Base-by-base conservation (phyloP, 2,113 vertebrate species). In the Gadus chalcogrammus region DNA sequence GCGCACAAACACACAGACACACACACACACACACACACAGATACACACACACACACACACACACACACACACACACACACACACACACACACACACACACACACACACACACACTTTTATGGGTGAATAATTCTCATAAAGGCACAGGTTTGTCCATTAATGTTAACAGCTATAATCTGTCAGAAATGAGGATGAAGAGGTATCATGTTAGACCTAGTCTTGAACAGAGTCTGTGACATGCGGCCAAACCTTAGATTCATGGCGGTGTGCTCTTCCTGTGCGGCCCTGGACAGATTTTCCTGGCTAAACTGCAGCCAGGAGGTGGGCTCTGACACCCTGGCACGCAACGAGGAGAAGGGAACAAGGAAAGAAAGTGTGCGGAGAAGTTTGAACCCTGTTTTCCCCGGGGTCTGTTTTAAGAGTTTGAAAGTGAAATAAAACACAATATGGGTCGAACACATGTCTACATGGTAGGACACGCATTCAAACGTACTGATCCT, bases 271-370 rank as follows among this genome's bases (percentile, higher is more conserved):
- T 48, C 42, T 13, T 48, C 42, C 42, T 48, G 42, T 12, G 9
- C 42, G 42, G 42, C 42, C 42, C 42, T 48, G 42, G 42, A 9
- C 8, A 48, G 55, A 13, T 48, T 48, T 7, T 93, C 93, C 2
- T 90, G 92, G 0, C 91, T 95, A 79, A 94, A 94, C 77, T 87
- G 90, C 59, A 85, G 84, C 96, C 96, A 98, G 0, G 89, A 83
- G 17, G 92, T 85, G 0, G 76, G 88, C 0, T 92, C 92, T 53
- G 91, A 95, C 72, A 93, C 84, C 11, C 96, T 98, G 77, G 67
- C 67, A 71, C 27, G 69, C 27, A 71, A 1, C 55, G 55, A n/a
- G 15, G 42, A 12, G 13, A 60, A 65, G 20, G 18, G 68, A 8
- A 48, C 42, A 48, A 48, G 5, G 60, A 5, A 35, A 15, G 15